A percentile compares a stretch with the other conserved stretches of the same genome.
These are phyloP conservation scores for Phylloscopus trochiloides DNA, from an alignment of 2,113 vertebrate species.

Conservation along the genomic window DNA sequence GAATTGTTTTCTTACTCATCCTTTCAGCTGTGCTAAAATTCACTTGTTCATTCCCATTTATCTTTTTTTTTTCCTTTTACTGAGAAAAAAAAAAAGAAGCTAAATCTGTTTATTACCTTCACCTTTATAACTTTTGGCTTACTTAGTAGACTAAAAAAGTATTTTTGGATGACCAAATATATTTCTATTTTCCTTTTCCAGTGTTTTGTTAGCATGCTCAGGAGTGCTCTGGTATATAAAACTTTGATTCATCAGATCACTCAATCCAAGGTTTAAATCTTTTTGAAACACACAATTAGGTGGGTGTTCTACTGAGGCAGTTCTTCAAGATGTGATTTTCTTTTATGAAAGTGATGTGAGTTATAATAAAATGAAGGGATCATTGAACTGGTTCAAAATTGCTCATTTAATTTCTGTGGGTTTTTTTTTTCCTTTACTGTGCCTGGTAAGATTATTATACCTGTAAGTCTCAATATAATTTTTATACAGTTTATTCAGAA, in stretches of 20 bases:
- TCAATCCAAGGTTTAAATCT: background rate
- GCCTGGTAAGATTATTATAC: background rate
- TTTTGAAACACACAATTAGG: constrained; percentile 19
- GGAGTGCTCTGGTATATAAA: background rate
- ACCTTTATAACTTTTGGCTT: background rate
- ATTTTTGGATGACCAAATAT: background rate
- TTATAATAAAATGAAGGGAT: background rate
- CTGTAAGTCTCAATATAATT: background rate
- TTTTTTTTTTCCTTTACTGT: background rate
- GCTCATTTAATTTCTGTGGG: background rate
- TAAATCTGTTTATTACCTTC: background rate
- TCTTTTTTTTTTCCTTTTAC: background rate
- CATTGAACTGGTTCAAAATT: background rate
- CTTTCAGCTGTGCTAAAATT: background rate
- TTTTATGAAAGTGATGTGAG: background rate
- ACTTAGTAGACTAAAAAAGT: background rate
- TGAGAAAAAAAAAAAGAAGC: background rate
- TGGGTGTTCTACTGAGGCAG: background rate
- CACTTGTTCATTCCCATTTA: background rate
- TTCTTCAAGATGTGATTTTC: background rate
- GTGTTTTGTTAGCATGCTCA: background rate
- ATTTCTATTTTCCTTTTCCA: background rate
- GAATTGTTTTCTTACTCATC: background rate
- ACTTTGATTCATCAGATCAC: background rate
- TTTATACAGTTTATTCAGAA: background rate